A percentile compares a stretch with the other conserved stretches of the same genome.
Conservation (phyloP, 2,888 invertebrate species). For the Tineola bisselliella region DNA sequence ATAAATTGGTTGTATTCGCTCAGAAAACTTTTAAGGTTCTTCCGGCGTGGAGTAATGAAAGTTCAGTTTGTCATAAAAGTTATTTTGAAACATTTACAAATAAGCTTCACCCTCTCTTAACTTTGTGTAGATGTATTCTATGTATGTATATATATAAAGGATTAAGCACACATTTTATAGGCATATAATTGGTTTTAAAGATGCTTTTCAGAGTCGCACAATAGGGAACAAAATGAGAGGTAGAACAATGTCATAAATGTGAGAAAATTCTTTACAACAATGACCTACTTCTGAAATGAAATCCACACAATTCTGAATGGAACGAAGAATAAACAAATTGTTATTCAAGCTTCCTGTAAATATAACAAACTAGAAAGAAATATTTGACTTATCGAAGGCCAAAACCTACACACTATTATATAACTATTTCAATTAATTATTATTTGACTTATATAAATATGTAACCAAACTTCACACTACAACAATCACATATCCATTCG, state of each 20-base stretch:
- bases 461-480: too few relatives aligned
- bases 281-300: constrained; percentile 6
- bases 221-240: background rate
- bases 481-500: too few relatives aligned
- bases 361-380: background rate
- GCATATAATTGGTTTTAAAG: background rate
- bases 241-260: background rate
- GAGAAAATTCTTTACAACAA: constrained; percentile 1
- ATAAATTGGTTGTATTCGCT: background rate
- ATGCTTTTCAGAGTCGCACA: background rate
- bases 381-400: background rate
- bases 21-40: background rate
- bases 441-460: too few relatives aligned
- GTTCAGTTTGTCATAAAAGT: background rate
- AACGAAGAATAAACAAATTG: constrained; percentile 6
- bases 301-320: constrained; percentile 2
- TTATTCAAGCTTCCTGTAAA: constrained; percentile 1
- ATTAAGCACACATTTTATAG: background rate
- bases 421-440: background rate
- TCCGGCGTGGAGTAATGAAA: background rate
- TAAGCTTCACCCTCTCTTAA: too few relatives aligned
- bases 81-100: too few relatives aligned
- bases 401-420: background rate
- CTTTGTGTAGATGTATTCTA: too few relatives aligned
- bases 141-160: too few relatives aligned